A percentile compares a stretch with the other conserved stretches of the same genome.
These are phyloP conservation scores for Phyllopteryx taeniolatus DNA, from an alignment of 2,113 vertebrate genomes.

Conservation along the genomic window DNA sequence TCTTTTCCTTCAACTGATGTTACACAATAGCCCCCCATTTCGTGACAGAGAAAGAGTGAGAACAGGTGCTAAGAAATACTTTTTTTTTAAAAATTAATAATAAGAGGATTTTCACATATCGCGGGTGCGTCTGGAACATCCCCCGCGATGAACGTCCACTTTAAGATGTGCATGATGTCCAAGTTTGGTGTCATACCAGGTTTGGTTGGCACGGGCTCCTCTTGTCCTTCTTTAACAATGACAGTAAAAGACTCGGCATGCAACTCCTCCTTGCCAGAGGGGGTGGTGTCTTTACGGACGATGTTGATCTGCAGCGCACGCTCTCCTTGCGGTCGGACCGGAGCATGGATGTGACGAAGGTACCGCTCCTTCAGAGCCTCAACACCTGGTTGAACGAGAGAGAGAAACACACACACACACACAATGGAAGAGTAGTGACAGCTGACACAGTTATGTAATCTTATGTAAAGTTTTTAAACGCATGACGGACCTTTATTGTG, in stretches of 20 bases:
- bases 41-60: no score
- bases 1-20: no score
- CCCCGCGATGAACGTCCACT: no score
- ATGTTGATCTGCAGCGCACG: conserved; percentile 78
- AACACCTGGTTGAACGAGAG: conserved; percentile 71
- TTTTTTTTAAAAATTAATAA: no score
- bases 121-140: no score
- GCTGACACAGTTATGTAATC: no score
- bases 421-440: not conserved
- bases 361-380: conserved; percentile 90
- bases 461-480: not conserved
- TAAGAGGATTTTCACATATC: no score
- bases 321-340: conserved; percentile 59
- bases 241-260: conserved; percentile 77
- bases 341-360: conserved; percentile 79
- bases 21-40: no score
- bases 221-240: conserved; percentile 76
- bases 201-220: conserved; percentile 69
- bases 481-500: conserved; percentile 77
- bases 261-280: conserved; percentile 84
- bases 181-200: conserved; percentile 75
- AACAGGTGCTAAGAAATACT: no score
- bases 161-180: not conserved
- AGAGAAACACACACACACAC: not conserved
- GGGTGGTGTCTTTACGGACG: conserved; percentile 78